Evolutionary conservation across 2,888 invertebrate species (phyloP), one percentile per base, ranked within the genome.

Genomic region (Taenaris catops): DNA sequence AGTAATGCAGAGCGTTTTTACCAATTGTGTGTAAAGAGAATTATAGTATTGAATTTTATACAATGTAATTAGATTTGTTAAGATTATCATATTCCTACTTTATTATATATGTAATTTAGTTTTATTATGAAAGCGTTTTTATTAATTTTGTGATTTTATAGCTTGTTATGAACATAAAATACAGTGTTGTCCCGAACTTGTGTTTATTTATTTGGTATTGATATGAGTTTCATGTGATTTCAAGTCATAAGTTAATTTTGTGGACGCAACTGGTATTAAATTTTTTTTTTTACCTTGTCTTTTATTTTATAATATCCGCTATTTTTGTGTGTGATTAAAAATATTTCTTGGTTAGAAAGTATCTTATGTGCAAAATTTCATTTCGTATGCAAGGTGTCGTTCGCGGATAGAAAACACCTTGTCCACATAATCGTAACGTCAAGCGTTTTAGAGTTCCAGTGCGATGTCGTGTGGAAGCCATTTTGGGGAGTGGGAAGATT

Each of bases 11-110:
- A 14, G n/a, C n/a, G n/a, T n/a, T 14, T 35, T 28, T 35, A 35
- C 35, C 11, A 10, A 40, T 48, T 54, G 51, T 55, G 56, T 66
- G 63, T 67, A 63, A 62, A 65, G 56, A 66, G n/a, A 44, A n/a
- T n/a, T 53, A 50, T 49, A 54, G 62, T 72, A 73, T 73, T 72
- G 59, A 64, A 69, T 72, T 72, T 71, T 73, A 70, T 76, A 73
- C 67, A 65, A 51, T 49, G 43, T 49, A 51, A 34, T 19, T 49
- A 50, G 37, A 10, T 46, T 38, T 43, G 26, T 34, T 48, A 44
- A 47, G 32, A 26, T 32, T 36, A 33, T 33, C 23, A 27, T 46
- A 48, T 43, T 48, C 43, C 45, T 50, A 44, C 41, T 46, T 42
- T 41, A 46, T 10, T 12, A 12, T 12, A 27, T 38, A 38, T 21